A percentile compares a stretch with the other conserved stretches of the same genome.
Evolutionary conservation across 2,888 invertebrate species (phyloP).

Genomic region (Trachelus iudaicus): DNA sequence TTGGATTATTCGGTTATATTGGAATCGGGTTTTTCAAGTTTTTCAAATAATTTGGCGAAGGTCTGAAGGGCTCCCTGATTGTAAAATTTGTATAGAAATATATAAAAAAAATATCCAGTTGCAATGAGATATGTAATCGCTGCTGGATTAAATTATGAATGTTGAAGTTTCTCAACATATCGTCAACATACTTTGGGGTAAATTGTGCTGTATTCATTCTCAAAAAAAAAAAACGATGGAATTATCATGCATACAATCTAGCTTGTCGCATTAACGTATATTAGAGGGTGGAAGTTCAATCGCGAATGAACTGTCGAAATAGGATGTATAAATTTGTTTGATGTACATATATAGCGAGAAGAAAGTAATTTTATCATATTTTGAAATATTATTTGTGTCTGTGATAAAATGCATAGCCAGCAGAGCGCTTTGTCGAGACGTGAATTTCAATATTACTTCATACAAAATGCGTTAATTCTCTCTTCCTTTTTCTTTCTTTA

Average conservation of each 20-base stretch:
- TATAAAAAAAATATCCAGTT: not conserved
- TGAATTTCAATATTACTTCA: not conserved
- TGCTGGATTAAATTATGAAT: not conserved
- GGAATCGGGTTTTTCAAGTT: not conserved
- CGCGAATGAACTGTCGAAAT: not conserved
- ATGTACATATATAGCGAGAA: not conserved
- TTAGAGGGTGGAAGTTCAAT: not conserved
- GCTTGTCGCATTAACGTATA: not conserved
- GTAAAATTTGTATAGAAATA: not conserved
- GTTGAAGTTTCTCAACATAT: not conserved
- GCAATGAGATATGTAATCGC: not conserved
- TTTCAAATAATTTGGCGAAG: not conserved
- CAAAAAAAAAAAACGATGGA: not conserved
- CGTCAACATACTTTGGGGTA: not conserved
- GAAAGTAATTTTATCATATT: not conserved
- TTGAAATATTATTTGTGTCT: not conserved
- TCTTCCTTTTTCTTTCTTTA: not conserved
- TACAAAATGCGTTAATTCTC: not conserved
- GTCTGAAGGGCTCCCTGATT: not conserved
- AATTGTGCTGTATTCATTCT: not conserved
- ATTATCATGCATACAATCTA: not conserved
- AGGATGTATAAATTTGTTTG: not conserved
- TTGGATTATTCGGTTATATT: no score
- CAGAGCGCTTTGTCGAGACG: not conserved
- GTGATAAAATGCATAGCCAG: not conserved